Percentiles rank a stretch among this genome's conserved stretches.
These are phyloP conservation scores for Agapornis canus DNA, from an alignment of 2,797 vertebrate genomes.

Conservation along the genomic window DNA sequence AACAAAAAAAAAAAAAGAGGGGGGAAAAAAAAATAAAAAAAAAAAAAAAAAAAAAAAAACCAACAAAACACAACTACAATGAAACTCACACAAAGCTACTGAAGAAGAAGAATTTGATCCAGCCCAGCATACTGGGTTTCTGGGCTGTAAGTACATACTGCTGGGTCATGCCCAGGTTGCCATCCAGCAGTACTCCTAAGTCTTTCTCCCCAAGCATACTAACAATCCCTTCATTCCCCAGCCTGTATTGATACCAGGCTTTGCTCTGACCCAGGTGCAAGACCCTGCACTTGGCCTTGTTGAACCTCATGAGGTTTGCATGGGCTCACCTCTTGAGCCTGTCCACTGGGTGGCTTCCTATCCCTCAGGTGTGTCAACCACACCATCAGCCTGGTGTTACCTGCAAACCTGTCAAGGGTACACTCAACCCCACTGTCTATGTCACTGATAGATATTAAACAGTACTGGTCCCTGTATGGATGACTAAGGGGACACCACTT, in stretches of 20 bases:
- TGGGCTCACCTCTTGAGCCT: not conserved
- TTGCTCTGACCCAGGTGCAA: not conserved
- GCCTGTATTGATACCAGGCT: not conserved
- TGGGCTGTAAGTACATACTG: not conserved
- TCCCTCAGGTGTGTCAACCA: not conserved
- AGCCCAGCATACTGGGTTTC: not conserved
- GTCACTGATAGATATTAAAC: not conserved
- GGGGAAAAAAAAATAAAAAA: too few relatives aligned
- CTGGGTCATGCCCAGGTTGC: not conserved
- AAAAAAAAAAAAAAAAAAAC: accelerated
- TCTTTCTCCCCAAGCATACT: not conserved
- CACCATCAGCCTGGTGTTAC: not conserved
- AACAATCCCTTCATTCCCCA: not conserved
- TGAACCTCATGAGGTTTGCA: not conserved
- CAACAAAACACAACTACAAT: not conserved
- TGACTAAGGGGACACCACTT: not conserved
- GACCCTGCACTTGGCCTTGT: not conserved
- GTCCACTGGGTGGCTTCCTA: not conserved
- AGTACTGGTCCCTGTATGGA: not conserved
- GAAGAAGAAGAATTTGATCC: not conserved
- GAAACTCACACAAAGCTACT: not conserved
- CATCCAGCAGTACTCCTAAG: not conserved
- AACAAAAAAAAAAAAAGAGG: too few relatives aligned
- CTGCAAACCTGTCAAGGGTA: not conserved
- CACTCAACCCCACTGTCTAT: not conserved